Conservation (phyloP, 2,888 invertebrate genomes). For the Drosophila nr. medialis region DNA sequence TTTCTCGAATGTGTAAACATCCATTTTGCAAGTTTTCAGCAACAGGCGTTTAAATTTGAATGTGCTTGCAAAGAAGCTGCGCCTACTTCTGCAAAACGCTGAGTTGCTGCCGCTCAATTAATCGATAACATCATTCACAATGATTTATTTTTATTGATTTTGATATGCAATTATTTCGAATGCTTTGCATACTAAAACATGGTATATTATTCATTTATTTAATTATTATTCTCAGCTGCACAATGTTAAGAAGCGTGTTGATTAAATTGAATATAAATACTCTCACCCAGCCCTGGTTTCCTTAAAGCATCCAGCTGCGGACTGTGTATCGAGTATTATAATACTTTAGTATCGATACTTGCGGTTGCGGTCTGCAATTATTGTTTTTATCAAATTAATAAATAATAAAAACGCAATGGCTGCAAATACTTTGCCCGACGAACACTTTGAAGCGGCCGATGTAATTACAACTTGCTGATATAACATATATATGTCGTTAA, state of each 20-base stretch:
- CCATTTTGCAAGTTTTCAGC: constrained; percentile 84
- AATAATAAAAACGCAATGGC: constrained; percentile 59
- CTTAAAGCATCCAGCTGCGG: background rate
- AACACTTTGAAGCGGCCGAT: constrained; percentile 80
- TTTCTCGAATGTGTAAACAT: constrained; percentile 87
- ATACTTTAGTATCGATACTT: constrained; percentile 11
- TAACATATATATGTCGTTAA: background rate
- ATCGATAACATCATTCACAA: constrained; percentile 29
- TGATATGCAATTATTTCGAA: background rate
- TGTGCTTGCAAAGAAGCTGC: constrained; percentile 34
- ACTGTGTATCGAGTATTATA: background rate
- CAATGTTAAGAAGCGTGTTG: background rate
- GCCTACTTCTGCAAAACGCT: constrained; percentile 12
- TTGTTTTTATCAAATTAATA: constrained; percentile 14
- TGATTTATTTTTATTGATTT: background rate
- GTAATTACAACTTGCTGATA: constrained; percentile 52
- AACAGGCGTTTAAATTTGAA: constrained; percentile 56
- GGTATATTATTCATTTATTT: background rate
- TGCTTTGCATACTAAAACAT: background rate
- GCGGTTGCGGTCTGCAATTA: background rate
- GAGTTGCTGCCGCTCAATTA: constrained; percentile 4
- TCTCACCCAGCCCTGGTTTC: background rate
- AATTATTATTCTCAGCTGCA: background rate
- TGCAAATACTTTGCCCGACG: constrained; percentile 66
- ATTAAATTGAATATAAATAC: background rate